Conservation (phyloP, 1,140 invertebrate species). For the Drosophila suzukii region DNA sequence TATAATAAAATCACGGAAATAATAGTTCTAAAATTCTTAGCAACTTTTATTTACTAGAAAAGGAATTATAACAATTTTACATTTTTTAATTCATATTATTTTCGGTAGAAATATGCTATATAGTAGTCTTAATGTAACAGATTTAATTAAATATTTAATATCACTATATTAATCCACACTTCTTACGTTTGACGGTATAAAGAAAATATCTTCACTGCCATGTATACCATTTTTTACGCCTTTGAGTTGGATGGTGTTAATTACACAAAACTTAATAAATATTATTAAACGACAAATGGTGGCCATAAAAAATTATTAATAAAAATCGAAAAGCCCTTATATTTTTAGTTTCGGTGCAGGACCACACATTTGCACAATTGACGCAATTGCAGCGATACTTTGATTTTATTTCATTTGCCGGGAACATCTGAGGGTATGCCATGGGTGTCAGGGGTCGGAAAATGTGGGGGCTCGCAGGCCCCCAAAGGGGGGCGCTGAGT, state of each 20-base stretch:
- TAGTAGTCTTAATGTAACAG: no score
- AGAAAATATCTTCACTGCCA: no score
- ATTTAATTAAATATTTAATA: no score
- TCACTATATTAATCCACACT: no score
- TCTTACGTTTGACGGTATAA: no score
- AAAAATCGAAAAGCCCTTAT: neutral
- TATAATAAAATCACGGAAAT: no score
- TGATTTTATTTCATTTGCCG: conserved; percentile 81
- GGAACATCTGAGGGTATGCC: conserved; percentile 45
- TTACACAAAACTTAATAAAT: neutral
- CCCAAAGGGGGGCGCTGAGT: conserved; percentile 14
- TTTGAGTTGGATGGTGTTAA: neutral
- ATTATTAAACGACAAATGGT: neutral
- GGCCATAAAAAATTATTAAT: neutral
- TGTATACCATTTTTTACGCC: no score
- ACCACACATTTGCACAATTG: conserved; percentile 62
- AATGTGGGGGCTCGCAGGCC: neutral
- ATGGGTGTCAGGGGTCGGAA: conserved; percentile 4
- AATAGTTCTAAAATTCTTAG: no score
- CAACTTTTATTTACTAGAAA: no score
- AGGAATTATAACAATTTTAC: no score
- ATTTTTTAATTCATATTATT: no score
- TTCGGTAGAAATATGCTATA: no score
- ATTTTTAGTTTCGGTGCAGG: conserved; percentile 16
- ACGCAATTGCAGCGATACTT: conserved; percentile 79